Evolutionary conservation across 2,113 vertebrate species (phyloP), one percentile per base, ranked within the genome.

Genomic region (Brachypodius melanocephalos): DNA sequence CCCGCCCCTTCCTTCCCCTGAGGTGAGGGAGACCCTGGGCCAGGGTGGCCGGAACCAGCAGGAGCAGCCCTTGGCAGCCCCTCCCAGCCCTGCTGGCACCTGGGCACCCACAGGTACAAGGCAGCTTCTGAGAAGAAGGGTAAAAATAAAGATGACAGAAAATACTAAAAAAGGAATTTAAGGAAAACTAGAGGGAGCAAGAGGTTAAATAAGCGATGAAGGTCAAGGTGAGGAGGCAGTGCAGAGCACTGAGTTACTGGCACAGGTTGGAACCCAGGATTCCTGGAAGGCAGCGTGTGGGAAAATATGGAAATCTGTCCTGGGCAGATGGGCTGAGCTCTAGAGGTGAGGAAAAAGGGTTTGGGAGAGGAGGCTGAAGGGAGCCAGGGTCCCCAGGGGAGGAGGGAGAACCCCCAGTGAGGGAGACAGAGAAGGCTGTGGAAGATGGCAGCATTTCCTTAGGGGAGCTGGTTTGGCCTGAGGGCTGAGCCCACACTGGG

Each of bases 41-140:
- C 0, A 5, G n/a, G 10, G 15, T 4, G 0, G 10, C 34, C 0
- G 2, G 55, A 54, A 46, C n/a, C 12, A 0, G 26, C 0, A 4
- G 20, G 63, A 22, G 17, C 48, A 17, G 57, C 46, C 20, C 25
- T 52, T 24, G 36, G 25, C 25, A 3, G 76, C 28, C 34, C 36
- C 76, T 57, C 62, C 63, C 25, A 17, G 54, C 4, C 0, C 48
- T 5, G n/a, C 40, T 0, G 2, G 3, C 3, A 2, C 24, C 49
- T 0, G 1, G 12, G 18, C 51, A 42, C 52, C 3, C 21, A 2
- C 54, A 36, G 0, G 28, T 5, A 2, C 22, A 29, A 28, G 34
- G 7, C 3, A 4, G 14, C 11, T 6, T 29, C 49, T 46, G 6
- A 3, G 24, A 8, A 52, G 38, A 21, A 11, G 19, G 5, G 22